Conservation (phyloP, 2,113 vertebrate genomes). For the Sinocyclocheilus anophthalmus region DNA sequence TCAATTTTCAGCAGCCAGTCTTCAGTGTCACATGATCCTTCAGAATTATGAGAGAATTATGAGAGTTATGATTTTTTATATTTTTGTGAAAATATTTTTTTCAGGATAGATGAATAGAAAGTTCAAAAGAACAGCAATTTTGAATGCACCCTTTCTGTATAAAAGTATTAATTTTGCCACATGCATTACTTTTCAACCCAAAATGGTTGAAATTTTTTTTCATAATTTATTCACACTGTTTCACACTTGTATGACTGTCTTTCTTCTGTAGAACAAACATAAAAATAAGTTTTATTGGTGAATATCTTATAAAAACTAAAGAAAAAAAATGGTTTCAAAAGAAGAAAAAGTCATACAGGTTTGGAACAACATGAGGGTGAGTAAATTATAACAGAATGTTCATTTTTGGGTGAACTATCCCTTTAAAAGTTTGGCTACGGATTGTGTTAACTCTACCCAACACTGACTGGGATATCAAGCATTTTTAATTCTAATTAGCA, state of each 20-base stretch:
- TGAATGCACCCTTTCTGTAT: background rate
- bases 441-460: background rate
- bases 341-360: background rate
- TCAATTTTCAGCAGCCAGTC: background rate
- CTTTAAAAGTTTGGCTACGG: background rate
- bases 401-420: background rate
- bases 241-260: background rate
- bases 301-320: background rate
- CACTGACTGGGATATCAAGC: background rate
- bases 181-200: background rate
- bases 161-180: background rate
- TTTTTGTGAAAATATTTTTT: background rate
- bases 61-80: background rate
- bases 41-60: background rate
- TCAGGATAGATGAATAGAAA: background rate
- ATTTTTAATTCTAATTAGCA: constrained; percentile 32
- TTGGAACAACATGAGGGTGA: background rate
- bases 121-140: background rate
- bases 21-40: background rate
- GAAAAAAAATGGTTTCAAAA: background rate
- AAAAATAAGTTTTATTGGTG: background rate
- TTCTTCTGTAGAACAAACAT: background rate
- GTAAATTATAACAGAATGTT: background rate
- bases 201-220: background rate
- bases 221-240: background rate